Evolutionary conservation across 2,888 invertebrate genomes (phyloP).

Genomic region (Pycnomerus fuliginosus): DNA sequence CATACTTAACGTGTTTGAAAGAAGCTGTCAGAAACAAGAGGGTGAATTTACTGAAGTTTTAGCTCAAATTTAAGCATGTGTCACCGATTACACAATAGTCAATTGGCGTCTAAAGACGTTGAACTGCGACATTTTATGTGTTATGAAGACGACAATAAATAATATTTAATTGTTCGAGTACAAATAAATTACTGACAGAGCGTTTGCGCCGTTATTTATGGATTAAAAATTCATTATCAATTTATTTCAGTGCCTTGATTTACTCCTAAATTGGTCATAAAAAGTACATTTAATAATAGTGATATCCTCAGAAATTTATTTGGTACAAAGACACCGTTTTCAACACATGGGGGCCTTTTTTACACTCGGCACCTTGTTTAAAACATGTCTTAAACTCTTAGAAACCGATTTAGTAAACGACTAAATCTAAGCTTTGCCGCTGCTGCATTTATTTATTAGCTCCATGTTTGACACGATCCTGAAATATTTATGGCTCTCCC

Average conservation of each 20-base stretch:
- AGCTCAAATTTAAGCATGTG: conserved; percentile 4
- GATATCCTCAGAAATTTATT: conserved; percentile 6
- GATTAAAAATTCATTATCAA: conserved; percentile 15
- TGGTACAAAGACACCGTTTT: conserved; percentile 7
- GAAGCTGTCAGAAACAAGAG: not conserved
- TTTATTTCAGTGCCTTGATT: conserved; percentile 9
- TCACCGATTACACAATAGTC: conserved; percentile 7
- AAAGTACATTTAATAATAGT: conserved; percentile 1
- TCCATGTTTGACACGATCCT: no score
- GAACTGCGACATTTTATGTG: conserved; percentile 18
- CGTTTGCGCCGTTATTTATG: conserved; percentile 11
- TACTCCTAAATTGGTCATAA: conserved; percentile 9
- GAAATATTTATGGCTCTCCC: not conserved
- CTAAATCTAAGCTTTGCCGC: not conserved
- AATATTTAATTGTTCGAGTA: conserved; percentile 12
- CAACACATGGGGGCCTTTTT: conserved; percentile 9
- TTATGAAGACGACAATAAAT: conserved; percentile 20
- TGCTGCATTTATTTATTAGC: not conserved
- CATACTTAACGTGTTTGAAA: conserved; percentile 3
- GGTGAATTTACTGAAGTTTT: conserved; percentile 2
- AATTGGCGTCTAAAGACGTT: conserved; percentile 13
- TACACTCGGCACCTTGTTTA: no score
- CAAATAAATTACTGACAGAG: conserved; percentile 5
- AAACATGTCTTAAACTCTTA: conserved; percentile 1
- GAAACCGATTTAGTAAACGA: not conserved